phyloP scores from a whole-genome alignment of 1,140 invertebrate genomes.

The Eurosta solidaginis region DNA sequence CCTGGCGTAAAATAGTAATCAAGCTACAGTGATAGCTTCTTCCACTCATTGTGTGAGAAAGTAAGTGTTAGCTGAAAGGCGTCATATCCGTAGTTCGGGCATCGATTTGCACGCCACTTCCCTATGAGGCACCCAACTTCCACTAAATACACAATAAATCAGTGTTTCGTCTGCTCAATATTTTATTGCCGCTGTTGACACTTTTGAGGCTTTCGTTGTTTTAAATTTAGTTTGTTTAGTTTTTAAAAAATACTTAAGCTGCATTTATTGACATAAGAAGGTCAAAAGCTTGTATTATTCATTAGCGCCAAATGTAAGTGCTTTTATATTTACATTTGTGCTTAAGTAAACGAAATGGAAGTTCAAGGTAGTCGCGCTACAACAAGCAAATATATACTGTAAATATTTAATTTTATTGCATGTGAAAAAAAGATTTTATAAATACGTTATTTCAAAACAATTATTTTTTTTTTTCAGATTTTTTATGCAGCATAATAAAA shows the following conservation, averaged over 20 bases:
- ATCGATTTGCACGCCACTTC: too few relatives aligned
- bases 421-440: not conserved
- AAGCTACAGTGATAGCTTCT: too few relatives aligned
- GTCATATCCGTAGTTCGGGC: too few relatives aligned
- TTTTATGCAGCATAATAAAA: too few relatives aligned
- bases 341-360: not conserved
- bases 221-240: not conserved
- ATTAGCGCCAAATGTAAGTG: slow-evolving; percentile 16
- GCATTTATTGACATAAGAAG: too few relatives aligned
- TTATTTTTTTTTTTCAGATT: not conserved
- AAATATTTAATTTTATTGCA: not conserved
- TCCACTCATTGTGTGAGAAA: too few relatives aligned
- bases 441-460: not conserved
- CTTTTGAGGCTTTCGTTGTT: not conserved
- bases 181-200: not conserved
- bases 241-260: not conserved
- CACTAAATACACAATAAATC: too few relatives aligned
- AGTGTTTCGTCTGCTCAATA: not conserved
- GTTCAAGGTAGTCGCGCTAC: slow-evolving; percentile 12
- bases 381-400: slow-evolving; percentile 3
- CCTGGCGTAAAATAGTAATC: too few relatives aligned
- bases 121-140: too few relatives aligned
- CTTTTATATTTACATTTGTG: slow-evolving; percentile 7
- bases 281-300: not conserved
- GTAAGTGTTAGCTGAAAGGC: too few relatives aligned